Evolutionary conservation across 2,888 invertebrate genomes (phyloP).

Genomic region (Temnothorax unifasciatus): DNA sequence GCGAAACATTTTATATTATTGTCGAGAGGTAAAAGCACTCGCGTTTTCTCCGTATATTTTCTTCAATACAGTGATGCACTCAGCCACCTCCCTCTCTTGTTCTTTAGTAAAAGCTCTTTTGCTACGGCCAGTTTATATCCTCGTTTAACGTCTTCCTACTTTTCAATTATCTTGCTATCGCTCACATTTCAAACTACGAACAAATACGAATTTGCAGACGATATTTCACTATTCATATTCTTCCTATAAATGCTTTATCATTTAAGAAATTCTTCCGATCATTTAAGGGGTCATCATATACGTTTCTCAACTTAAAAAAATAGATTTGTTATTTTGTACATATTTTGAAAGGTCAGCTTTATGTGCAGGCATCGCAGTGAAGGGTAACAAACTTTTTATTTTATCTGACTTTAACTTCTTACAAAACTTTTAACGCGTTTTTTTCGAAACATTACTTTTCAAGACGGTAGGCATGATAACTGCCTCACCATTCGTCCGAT

Average conservation of each 20-base stretch:
- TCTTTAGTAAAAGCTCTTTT: conserved; percentile 52
- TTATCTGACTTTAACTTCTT: too few relatives aligned
- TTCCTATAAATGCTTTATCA: conserved; percentile 16
- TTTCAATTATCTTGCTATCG: conserved; percentile 32
- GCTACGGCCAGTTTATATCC: conserved; percentile 36
- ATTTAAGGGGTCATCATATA: too few relatives aligned
- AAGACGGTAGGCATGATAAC: too few relatives aligned
- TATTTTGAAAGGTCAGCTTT: too few relatives aligned
- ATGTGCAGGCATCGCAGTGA: too few relatives aligned
- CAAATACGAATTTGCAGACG: not conserved
- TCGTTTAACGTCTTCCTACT: conserved; percentile 23
- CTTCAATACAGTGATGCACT: conserved; percentile 37
- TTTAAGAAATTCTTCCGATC: not conserved
- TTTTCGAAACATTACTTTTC: too few relatives aligned
- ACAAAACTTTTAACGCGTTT: too few relatives aligned
- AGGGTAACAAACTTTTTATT: too few relatives aligned
- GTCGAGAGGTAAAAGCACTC: conserved; percentile 18
- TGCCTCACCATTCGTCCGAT: too few relatives aligned
- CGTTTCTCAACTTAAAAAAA: too few relatives aligned
- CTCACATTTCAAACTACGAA: not conserved
- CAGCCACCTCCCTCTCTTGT: conserved; percentile 17
- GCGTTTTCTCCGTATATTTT: conserved; percentile 19
- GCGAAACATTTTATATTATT: conserved; percentile 31
- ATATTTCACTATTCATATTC: conserved; percentile 7
- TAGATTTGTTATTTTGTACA: too few relatives aligned